Evolutionary conservation across 2,888 invertebrate species (phyloP), one percentile per base, ranked within the genome.

Genomic region (Falcaria lacertinaria): DNA sequence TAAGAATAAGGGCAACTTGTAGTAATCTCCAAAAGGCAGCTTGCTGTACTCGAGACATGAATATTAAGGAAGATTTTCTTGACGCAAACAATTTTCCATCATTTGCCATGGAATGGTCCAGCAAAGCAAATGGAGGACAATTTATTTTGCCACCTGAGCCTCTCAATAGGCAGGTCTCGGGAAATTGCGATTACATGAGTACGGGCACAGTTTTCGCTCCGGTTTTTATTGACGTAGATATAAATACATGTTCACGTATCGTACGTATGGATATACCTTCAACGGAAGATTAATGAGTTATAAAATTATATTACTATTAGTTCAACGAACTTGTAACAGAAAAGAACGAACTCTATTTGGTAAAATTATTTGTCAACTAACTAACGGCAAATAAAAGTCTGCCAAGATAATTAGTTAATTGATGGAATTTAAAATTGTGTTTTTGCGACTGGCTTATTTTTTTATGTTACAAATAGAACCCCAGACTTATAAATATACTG

Each of bases 111-210:
- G 78, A 84, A 80, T 76, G 74, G 77, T 71, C 71, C 75, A 67
- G 70, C 70, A 73, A 66, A 67, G 72, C 74, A 74, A 63, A 84
- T 80, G 74, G 80, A 65, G 64, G 73, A 77, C 83, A 78, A 82
- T 83, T 82, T 77, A 77, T 74, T 78, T 69, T 62, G 67, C 72
- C 85, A 85, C 83, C 85, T 85, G 85, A 70, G 28, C 28, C 28
- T 28, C 11, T 28, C 28, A 11, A 28, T 28, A 28, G 28, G 28
- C 11, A 7, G 11, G 28, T 28, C 28, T 11, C 28, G 28, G 28
- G 11, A 28, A 11, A 28, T 28, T 28, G 28, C 28, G 28, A 28
- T 28, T 28, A 28, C 28, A 28, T 28, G 28, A 28, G 28, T 11
- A 28, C 11, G 28, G 11, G 28, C 7, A 28, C 28, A 28, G 11